Percentiles rank a stretch among this genome's conserved stretches.
These are phyloP conservation scores for Alsophila aescularia DNA, from an alignment of 2,888 invertebrate species.

Conservation along the genomic window DNA sequence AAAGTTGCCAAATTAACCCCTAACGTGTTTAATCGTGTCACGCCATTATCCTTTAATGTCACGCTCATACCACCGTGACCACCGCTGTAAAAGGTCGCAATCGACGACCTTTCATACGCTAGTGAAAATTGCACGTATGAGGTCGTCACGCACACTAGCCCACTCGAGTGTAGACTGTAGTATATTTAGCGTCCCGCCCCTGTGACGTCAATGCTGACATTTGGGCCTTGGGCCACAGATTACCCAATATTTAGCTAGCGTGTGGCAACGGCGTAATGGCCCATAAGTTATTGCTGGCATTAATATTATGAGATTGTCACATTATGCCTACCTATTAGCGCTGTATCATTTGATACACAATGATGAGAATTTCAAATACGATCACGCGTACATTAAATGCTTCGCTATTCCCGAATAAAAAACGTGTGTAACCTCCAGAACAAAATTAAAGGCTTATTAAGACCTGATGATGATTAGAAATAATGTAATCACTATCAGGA, in stretches of 20 bases:
- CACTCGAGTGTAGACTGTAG: conserved; percentile 34
- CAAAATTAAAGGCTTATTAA: too few relatives aligned
- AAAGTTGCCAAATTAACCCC: conserved; percentile 3
- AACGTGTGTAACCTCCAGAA: too few relatives aligned
- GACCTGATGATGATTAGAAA: too few relatives aligned
- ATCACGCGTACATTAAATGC: too few relatives aligned
- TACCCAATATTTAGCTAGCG: conserved; percentile 11
- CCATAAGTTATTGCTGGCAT: conserved; percentile 26
- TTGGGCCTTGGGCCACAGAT: conserved; percentile 55
- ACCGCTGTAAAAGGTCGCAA: conserved; percentile 29
- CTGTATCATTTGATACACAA: conserved; percentile 3
- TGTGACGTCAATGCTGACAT: conserved; percentile 81
- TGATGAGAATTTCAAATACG: too few relatives aligned
- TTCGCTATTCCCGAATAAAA: too few relatives aligned
- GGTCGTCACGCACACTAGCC: conserved; percentile 26
- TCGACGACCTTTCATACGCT: conserved; percentile 35
- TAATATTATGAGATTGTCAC: conserved; percentile 13
- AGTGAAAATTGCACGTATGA: conserved; percentile 34
- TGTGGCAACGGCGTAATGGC: conserved; percentile 24
- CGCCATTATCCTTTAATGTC: conserved; percentile 17
- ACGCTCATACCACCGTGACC: conserved; percentile 19
- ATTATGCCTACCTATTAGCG: conserved; percentile 6
- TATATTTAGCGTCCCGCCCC: conserved; percentile 71
- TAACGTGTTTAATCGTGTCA: conserved; percentile 19
- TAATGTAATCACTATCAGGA: too few relatives aligned